Evolutionary conservation across 1,140 invertebrate species (phyloP).

Genomic region (Drosophila navojoa): DNA sequence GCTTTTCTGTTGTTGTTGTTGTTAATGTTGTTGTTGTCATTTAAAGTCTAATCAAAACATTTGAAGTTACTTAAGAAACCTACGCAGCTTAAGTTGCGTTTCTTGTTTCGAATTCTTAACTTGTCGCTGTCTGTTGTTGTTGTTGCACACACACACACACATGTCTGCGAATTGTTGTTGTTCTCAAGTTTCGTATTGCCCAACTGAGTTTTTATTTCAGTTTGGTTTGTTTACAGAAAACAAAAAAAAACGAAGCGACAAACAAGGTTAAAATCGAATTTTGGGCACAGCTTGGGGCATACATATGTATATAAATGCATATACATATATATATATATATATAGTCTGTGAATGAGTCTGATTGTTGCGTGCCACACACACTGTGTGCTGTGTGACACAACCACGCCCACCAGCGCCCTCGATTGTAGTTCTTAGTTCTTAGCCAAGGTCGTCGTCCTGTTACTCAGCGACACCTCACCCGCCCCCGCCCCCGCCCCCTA

Average conservation of each 20-base stretch:
- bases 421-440: background rate
- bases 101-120: constrained; percentile 79
- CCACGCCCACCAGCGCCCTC: background rate
- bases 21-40: constrained; percentile 63
- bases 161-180: constrained; percentile 20
- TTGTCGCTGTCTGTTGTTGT: constrained; percentile 49
- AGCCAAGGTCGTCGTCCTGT: constrained; percentile 75
- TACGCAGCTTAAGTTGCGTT: constrained; percentile 81
- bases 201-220: constrained; percentile 7
- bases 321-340: too few relatives aligned
- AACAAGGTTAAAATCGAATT: constrained; percentile 1
- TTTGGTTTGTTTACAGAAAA: constrained; percentile 2
- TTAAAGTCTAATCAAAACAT: constrained; percentile 82
- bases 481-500: background rate
- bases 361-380: background rate
- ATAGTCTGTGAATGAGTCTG: background rate
- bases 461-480: too few relatives aligned
- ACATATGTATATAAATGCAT: too few relatives aligned
- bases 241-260: background rate
- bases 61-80: constrained; percentile 81
- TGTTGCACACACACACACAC: constrained; percentile 23
- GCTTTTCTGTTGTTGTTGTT: constrained; percentile 21
- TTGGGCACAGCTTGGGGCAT: background rate
- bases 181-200: constrained; percentile 27
- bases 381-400: background rate